phyloP scores from a whole-genome alignment of 2,113 vertebrate genomes.

The Thunnus thynnus region DNA sequence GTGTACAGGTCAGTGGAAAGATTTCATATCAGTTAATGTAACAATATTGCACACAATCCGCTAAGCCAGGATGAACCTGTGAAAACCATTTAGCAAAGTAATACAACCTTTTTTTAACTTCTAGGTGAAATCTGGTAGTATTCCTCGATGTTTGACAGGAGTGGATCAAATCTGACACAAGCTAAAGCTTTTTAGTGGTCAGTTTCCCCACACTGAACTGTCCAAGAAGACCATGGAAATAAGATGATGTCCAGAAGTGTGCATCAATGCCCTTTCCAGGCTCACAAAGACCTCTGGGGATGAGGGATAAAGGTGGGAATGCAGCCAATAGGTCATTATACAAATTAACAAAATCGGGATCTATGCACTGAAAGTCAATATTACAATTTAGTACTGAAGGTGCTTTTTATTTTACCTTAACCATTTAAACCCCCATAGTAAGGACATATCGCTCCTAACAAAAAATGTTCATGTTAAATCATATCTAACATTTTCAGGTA shows the following conservation, averaged over 20 bases:
- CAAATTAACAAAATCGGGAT: slow-evolving; percentile 58
- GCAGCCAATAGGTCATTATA: slow-evolving; percentile 66
- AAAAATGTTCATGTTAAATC: background rate
- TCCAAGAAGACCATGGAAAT: slow-evolving; percentile 23
- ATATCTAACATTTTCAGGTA: background rate
- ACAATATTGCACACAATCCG: background rate
- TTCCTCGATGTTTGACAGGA: slow-evolving; percentile 17
- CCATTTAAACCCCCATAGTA: background rate
- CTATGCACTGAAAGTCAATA: slow-evolving; percentile 23
- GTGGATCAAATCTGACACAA: slow-evolving; percentile 38
- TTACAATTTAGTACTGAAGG: slow-evolving; percentile 13
- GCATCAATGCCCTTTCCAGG: slow-evolving; percentile 17
- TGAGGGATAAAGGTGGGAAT: slow-evolving; percentile 46
- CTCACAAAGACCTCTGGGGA: slow-evolving; percentile 31
- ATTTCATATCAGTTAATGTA: background rate
- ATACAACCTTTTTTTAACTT: slow-evolving; percentile 11
- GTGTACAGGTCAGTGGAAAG: background rate
- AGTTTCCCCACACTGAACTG: slow-evolving; percentile 10
- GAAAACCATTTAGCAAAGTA: slow-evolving; percentile 31
- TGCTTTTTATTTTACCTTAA: slow-evolving; percentile 9
- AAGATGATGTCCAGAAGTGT: slow-evolving; percentile 25
- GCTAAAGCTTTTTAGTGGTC: slow-evolving; percentile 34
- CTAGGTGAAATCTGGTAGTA: slow-evolving; percentile 16
- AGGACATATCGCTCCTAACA: background rate
- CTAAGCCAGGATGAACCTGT: background rate